Evolutionary conservation across 2,888 invertebrate genomes (phyloP).

Genomic region (Drosophila dives): DNA sequence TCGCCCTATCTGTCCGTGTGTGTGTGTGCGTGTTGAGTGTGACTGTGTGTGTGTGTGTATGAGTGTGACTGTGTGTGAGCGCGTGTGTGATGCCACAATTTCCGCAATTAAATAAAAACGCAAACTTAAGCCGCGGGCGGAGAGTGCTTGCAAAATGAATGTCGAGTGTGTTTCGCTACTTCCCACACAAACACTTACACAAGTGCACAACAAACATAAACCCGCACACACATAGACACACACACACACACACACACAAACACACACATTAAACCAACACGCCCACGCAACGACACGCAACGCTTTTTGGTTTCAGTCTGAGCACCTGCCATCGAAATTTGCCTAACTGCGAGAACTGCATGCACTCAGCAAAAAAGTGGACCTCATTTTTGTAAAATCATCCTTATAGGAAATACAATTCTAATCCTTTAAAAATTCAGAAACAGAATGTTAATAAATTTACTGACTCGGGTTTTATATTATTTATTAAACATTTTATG

Average conservation of each 20-base stretch:
- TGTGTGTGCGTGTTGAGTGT: slow-evolving; percentile 15
- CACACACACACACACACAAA: not conserved
- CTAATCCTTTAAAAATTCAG: not conserved
- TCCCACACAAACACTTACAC: slow-evolving; percentile 37
- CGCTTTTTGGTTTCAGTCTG: slow-evolving; percentile 75
- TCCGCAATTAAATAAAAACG: slow-evolving; percentile 81
- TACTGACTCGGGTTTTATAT: not conserved
- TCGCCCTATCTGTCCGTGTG: slow-evolving; percentile 34
- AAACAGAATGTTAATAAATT: not conserved
- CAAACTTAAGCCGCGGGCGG: slow-evolving; percentile 73
- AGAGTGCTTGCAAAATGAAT: slow-evolving; percentile 56
- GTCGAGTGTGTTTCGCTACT: slow-evolving; percentile 69
- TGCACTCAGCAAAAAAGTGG: not conserved
- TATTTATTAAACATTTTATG: too few relatives aligned
- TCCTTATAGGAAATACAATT: not conserved
- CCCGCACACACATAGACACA: slow-evolving; percentile 2
- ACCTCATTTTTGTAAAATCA: not conserved
- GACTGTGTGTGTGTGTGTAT: slow-evolving; percentile 6
- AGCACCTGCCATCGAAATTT: slow-evolving; percentile 50
- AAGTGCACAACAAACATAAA: slow-evolving; percentile 5
- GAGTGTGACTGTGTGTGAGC: slow-evolving; percentile 37
- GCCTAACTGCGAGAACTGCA: slow-evolving; percentile 9
- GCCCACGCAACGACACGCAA: slow-evolving; percentile 67
- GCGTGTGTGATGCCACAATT: slow-evolving; percentile 73
- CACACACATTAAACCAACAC: slow-evolving; percentile 23